Conservation (phyloP, 1,140 invertebrate species). For the Brachionus koreanus region DNA sequence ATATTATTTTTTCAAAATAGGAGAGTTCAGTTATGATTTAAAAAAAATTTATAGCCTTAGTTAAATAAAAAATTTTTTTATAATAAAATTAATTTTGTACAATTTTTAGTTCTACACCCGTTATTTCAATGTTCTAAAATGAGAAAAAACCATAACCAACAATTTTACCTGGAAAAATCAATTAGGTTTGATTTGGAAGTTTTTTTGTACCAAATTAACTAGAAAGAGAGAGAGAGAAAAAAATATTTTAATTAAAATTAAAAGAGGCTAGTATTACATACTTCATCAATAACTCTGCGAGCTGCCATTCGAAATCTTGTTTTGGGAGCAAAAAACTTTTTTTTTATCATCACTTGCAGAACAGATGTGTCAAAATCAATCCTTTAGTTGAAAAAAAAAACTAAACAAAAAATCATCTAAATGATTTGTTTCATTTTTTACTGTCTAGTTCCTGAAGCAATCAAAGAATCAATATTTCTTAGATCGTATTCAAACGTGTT, state of each 20-base stretch:
- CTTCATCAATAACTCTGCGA: constrained; percentile 7
- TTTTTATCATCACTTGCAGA: constrained; percentile 12
- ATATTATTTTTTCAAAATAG: too few relatives aligned
- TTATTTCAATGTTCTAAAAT: background rate
- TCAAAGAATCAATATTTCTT: background rate
- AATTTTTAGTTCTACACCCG: too few relatives aligned
- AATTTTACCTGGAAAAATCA: constrained; percentile 11
- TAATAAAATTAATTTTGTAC: too few relatives aligned
- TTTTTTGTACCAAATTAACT: background rate
- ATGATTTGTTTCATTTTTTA: background rate
- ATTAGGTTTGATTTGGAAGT: background rate
- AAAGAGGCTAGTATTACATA: background rate
- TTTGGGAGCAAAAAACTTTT: background rate
- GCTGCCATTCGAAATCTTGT: constrained; percentile 44
- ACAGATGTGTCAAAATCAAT: constrained; percentile 37
- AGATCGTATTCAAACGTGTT: background rate
- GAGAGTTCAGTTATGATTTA: too few relatives aligned
- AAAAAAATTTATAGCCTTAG: too few relatives aligned
- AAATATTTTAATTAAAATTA: background rate
- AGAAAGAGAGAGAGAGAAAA: too few relatives aligned
- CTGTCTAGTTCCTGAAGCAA: constrained; percentile 12
- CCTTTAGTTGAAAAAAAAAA: background rate
- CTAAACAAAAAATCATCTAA: background rate
- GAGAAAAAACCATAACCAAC: background rate
- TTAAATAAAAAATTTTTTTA: too few relatives aligned